A percentile compares a stretch with the other conserved stretches of the same genome.
These are phyloP conservation scores for Lycophotia porphyrea DNA, from an alignment of 2,888 invertebrate genomes.

Conservation along the genomic window DNA sequence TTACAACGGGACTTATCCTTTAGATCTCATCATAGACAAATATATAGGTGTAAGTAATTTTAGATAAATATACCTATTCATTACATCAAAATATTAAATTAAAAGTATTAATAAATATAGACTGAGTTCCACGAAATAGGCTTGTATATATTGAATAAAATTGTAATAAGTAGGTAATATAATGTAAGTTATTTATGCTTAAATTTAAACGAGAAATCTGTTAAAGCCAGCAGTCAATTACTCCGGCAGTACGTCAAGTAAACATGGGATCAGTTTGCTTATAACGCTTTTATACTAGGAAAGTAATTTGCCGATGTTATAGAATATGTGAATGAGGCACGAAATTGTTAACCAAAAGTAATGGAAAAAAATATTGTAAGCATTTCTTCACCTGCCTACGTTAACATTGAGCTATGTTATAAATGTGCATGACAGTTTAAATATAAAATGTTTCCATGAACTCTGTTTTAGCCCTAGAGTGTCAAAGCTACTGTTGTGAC, in stretches of 20 bases:
- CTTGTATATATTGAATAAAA: constrained; percentile 77
- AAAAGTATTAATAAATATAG: constrained; percentile 84
- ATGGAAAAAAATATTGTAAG: constrained; percentile 43
- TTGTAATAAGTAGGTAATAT: constrained; percentile 61
- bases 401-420: constrained; percentile 48
- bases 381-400: constrained; percentile 54
- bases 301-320: constrained; percentile 62
- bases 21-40: constrained; percentile 66
- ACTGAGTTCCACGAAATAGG: constrained; percentile 81
- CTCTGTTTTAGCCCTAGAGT: constrained; percentile 60
- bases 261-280: constrained; percentile 62
- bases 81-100: constrained; percentile 65
- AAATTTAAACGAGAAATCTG: constrained; percentile 65
- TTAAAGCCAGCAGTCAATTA: constrained; percentile 71
- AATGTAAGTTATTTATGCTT: constrained; percentile 64
- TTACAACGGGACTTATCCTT: constrained; percentile 72
- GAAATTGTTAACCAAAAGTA: constrained; percentile 39
- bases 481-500: constrained; percentile 69
- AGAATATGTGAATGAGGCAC: constrained; percentile 52
- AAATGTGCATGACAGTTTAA: constrained; percentile 58
- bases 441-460: constrained; percentile 50
- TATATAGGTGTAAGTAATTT: constrained; percentile 62
- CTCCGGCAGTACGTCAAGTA: constrained; percentile 60
- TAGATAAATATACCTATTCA: constrained; percentile 66
- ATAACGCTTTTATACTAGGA: constrained; percentile 64